Evolutionary conservation across 2,888 invertebrate species (phyloP).

Genomic region (Incurvaria masculella): DNA sequence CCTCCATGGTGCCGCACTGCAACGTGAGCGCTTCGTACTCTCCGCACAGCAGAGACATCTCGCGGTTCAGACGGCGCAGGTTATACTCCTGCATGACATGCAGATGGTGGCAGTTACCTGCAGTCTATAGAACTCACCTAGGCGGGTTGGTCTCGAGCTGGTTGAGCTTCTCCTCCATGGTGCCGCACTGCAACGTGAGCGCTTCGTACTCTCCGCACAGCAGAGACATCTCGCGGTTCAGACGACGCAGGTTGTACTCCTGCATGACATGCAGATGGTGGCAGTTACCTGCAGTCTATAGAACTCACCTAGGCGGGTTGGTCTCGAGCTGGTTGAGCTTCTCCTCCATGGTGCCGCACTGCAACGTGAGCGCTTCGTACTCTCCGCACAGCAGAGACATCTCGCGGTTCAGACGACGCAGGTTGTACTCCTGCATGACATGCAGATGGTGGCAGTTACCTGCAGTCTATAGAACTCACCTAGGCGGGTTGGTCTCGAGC

Average conservation of each 20-base stretch:
- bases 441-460: too few species aligned
- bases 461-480: too few species aligned
- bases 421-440: slow-evolving; percentile 45
- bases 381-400: slow-evolving; percentile 60
- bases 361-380: slow-evolving; percentile 74
- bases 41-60: slow-evolving; percentile 55
- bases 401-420: slow-evolving; percentile 47
- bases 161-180: slow-evolving; percentile 79
- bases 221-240: slow-evolving; percentile 52
- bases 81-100: slow-evolving; percentile 48
- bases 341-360: slow-evolving; percentile 78
- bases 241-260: slow-evolving; percentile 45
- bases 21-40: slow-evolving; percentile 78
- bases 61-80: slow-evolving; percentile 42
- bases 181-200: slow-evolving; percentile 72
- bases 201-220: slow-evolving; percentile 73
- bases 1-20: slow-evolving; percentile 79
- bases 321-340: slow-evolving; percentile 84
- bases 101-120: too few species aligned
- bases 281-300: too few species aligned
- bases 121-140: too few species aligned
- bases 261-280: too few species aligned
- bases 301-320: slow-evolving; percentile 82
- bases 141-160: slow-evolving; percentile 87
- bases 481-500: slow-evolving; percentile 84